Evolutionary conservation across 2,888 invertebrate genomes (phyloP).

Genomic region (Sesamia inferens): DNA sequence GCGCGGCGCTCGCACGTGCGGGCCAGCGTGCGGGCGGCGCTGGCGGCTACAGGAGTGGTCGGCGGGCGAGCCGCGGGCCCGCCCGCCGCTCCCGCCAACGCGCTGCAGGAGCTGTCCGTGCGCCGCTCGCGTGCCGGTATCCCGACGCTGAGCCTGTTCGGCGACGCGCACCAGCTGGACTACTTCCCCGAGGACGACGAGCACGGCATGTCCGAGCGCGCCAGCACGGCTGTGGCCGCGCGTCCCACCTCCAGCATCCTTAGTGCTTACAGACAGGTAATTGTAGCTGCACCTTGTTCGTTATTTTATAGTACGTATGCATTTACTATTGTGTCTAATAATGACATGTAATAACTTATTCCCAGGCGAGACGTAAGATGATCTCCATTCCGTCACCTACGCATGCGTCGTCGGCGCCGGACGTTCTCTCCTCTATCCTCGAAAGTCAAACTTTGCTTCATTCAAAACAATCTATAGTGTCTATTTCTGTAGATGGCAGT

Average conservation of each 20-base stretch:
- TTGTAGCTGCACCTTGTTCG: neutral
- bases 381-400: slow-evolving; percentile 81
- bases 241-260: slow-evolving; percentile 85
- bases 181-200: slow-evolving; percentile 91
- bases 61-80: slow-evolving; percentile 60
- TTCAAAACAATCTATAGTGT: slow-evolving; percentile 90
- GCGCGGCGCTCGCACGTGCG: slow-evolving; percentile 83
- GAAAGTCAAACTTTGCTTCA: slow-evolving; percentile 93
- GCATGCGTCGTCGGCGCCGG: slow-evolving; percentile 85
- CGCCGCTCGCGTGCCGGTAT: slow-evolving; percentile 71
- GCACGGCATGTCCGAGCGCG: slow-evolving; percentile 69
- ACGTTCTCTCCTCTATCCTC: slow-evolving; percentile 93
- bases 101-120: slow-evolving; percentile 46
- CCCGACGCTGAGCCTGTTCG: slow-evolving; percentile 90
- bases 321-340: neutral
- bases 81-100: slow-evolving; percentile 11
- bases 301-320: too few species aligned
- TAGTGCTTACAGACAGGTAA: slow-evolving; percentile 84
- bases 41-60: slow-evolving; percentile 54
- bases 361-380: slow-evolving; percentile 87
- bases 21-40: slow-evolving; percentile 80
- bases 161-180: slow-evolving; percentile 92
- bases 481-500: slow-evolving; percentile 91
- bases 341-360: slow-evolving; percentile 23
- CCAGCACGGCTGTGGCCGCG: slow-evolving; percentile 81